A percentile compares a stretch with the other conserved stretches of the same genome.
phyloP scores from a whole-genome alignment of 2,113 vertebrate species.

The Progne subis region DNA sequence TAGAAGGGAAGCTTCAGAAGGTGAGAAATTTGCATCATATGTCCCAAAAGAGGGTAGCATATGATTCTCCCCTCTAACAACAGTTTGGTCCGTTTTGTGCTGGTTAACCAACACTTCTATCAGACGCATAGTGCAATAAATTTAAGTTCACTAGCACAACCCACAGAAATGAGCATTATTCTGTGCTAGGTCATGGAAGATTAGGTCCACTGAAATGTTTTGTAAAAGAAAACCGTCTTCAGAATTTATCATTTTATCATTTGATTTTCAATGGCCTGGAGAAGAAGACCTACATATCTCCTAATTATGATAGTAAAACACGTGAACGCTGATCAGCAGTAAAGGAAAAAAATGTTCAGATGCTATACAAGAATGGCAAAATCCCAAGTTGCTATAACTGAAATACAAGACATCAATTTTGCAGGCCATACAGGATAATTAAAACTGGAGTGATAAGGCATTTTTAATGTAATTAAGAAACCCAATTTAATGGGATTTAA shows the following conservation, averaged over 20 bases:
- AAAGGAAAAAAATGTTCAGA: slow-evolving; percentile 12
- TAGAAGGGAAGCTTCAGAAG: neutral
- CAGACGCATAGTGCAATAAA: neutral
- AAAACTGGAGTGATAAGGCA: slow-evolving; percentile 31
- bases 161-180: neutral
- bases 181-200: neutral
- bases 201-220: slow-evolving; percentile 1
- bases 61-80: neutral
- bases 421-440: neutral
- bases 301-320: slow-evolving; percentile 34
- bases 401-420: slow-evolving; percentile 15
- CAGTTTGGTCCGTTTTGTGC: neutral
- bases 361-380: slow-evolving; percentile 31
- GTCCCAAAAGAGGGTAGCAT: neutral
- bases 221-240: neutral
- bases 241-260: neutral
- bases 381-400: neutral
- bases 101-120: neutral
- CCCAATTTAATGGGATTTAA: slow-evolving; percentile 35
- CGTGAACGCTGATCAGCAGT: slow-evolving; percentile 4
- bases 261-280: neutral
- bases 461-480: slow-evolving; percentile 59
- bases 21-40: accelerated
- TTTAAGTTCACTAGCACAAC: neutral
- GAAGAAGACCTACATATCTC: neutral